Evolutionary conservation across 2,888 invertebrate genomes (phyloP).

Genomic region (Macaria liturata): DNA sequence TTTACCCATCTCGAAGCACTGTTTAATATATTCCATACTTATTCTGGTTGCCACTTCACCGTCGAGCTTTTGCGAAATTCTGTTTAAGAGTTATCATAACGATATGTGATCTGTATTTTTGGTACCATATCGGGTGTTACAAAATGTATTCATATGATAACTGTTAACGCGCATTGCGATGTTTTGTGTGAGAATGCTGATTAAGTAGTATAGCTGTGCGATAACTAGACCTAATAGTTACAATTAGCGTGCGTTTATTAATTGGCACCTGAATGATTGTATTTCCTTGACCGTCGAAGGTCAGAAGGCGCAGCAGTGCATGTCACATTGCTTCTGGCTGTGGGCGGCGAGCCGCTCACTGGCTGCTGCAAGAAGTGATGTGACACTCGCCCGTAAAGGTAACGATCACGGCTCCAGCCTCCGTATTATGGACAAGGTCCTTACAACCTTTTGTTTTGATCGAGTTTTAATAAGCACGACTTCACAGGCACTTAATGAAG

Average conservation of each 20-base stretch:
- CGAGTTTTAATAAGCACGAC: constrained; percentile 21
- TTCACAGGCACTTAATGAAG: constrained; percentile 42
- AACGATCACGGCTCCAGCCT: constrained; percentile 19
- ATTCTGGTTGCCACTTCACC: constrained; percentile 27
- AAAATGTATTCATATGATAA: constrained; percentile 29
- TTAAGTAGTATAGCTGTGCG: constrained; percentile 59
- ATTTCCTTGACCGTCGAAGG: constrained; percentile 78
- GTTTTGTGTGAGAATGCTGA: constrained; percentile 42
- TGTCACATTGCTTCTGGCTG: too few species aligned
- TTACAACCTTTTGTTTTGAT: constrained; percentile 25
- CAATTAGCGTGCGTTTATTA: constrained; percentile 63
- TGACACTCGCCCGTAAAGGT: constrained; percentile 33
- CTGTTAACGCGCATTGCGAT: constrained; percentile 60
- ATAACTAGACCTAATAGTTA: constrained; percentile 57
- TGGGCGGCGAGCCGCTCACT: constrained; percentile 54
- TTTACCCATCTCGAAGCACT: constrained; percentile 38
- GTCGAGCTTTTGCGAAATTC: constrained; percentile 62
- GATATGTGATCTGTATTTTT: background rate
- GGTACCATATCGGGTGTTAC: constrained; percentile 6
- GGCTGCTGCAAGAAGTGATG: constrained; percentile 47
- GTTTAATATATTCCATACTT: constrained; percentile 29
- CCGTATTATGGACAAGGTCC: constrained; percentile 6
- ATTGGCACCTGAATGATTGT: constrained; percentile 66
- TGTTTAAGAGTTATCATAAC: constrained; percentile 9
- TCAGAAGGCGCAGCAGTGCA: constrained; percentile 62